These are phyloP conservation scores for Kryphioiulus occultus DNA, from an alignment of 2,888 invertebrate species.

Conservation along the genomic window DNA sequence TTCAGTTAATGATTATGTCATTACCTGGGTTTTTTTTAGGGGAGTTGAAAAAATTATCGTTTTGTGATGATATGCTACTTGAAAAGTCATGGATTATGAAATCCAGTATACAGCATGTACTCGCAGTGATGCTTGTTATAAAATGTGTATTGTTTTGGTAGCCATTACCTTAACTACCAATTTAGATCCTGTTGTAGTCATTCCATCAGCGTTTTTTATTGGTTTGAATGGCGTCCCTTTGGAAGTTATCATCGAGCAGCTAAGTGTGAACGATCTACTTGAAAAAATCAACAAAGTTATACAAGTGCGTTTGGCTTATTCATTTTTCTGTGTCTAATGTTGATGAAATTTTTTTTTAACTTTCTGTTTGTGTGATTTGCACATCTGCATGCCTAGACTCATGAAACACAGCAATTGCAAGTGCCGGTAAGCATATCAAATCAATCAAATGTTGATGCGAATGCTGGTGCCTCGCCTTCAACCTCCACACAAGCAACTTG, in stretches of 20 bases:
- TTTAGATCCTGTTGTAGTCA: constrained; percentile 63
- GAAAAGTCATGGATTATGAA: no score
- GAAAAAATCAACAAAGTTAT: constrained; percentile 73
- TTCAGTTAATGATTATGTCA: no score
- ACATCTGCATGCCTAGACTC: background rate
- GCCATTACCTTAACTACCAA: constrained; percentile 50
- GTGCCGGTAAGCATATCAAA: background rate
- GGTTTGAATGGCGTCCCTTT: constrained; percentile 80
- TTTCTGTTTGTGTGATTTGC: background rate
- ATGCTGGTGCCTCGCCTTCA: background rate
- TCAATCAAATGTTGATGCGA: background rate
- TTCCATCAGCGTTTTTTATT: constrained; percentile 84
- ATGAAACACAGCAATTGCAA: background rate
- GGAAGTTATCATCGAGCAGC: constrained; percentile 76
- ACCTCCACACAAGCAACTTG: background rate
- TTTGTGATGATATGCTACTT: no score
- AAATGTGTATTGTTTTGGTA: no score
- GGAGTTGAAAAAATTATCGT: no score
- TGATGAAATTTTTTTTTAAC: no score
- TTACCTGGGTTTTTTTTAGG: no score
- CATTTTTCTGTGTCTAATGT: background rate
- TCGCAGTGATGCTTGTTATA: no score
- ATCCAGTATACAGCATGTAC: no score
- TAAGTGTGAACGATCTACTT: constrained; percentile 70
- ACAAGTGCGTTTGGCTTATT: constrained; percentile 59